Evolutionary conservation across 2,797 vertebrate species (phyloP), one percentile per base, ranked within the genome.

Genomic region (Loris lydekkerianus): DNA sequence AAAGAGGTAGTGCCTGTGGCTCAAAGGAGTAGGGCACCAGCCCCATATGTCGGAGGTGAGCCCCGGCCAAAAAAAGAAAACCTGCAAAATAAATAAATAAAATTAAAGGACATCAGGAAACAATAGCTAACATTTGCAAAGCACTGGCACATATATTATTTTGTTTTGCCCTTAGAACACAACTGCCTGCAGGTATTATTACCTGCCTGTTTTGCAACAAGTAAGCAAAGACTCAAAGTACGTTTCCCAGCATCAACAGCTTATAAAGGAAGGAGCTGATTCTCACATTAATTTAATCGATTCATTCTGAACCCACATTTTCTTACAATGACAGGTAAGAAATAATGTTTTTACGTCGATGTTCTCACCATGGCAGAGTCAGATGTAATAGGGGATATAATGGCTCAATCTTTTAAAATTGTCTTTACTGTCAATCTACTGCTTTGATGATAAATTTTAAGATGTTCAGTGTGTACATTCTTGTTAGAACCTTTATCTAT

Each of bases 161-260:
- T 80, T 31, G 43, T 56, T 76, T 86, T 73, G 49, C 82, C 61
- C 25, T 76, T 46, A n/a, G 31, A 82, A 58, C 27, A 53, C 37
- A 43, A 2, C 10, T 60, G 25, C 56, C 31, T 8, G 17, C 23
- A 0, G 7, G 43, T 87, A 34, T 29, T 23, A 43, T 53, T 27
- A 46, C 40, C 61, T 92, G 9, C 37, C 25, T 60, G 3, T 91
- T 80, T 49, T 86, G 60, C 53, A 84, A 61, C 37, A 69, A 76
- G 84, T 46, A 72, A 88, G 86, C 34, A 6, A 89, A 91, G 49
- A 69, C 56, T 89, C 67, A 76, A 94, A 56, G 65, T 31, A 61
- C 18, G 13, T 27, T 37, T 84, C 34, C 60, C 67, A 23, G 7
- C 1, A 13, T 88, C 86, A 53, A 31, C 8, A 56, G 69, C 53